A percentile compares a stretch with the other conserved stretches of the same genome.
Evolutionary conservation across 2,797 vertebrate species (phyloP).

Genomic region (Aldrovandia affinis): DNA sequence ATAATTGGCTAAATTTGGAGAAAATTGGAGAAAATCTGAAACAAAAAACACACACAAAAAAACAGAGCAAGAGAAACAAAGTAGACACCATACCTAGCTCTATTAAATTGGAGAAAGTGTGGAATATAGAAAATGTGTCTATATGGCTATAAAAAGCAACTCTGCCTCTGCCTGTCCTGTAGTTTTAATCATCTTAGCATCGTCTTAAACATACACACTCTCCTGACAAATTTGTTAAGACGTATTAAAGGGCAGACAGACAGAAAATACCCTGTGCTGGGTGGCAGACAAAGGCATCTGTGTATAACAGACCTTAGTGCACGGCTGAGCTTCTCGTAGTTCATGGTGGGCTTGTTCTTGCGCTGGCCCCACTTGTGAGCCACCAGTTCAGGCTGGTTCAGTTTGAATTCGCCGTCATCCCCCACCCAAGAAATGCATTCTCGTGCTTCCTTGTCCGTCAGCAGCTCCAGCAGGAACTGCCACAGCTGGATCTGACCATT

Average conservation of each 20-base stretch:
- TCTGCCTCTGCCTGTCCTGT: background rate
- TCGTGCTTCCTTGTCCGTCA: slow-evolving; percentile 96
- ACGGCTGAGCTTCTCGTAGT: slow-evolving; percentile 98
- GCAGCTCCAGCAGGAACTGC: slow-evolving; percentile 96
- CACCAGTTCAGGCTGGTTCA: slow-evolving; percentile 97
- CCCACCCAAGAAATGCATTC: slow-evolving; percentile 99
- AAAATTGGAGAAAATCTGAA: too few species aligned
- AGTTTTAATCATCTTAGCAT: background rate
- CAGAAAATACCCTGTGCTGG: background rate
- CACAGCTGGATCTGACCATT: slow-evolving; percentile 98
- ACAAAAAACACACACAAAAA: too few species aligned
- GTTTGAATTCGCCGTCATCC: slow-evolving; percentile 97
- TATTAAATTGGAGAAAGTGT: background rate
- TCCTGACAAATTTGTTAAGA: background rate
- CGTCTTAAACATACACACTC: background rate
- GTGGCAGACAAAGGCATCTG: background rate
- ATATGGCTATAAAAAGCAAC: background rate
- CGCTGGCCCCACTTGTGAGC: slow-evolving; percentile 99
- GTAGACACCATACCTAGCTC: background rate
- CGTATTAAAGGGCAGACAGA: background rate
- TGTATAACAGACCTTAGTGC: slow-evolving; percentile 86
- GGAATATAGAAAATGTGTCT: background rate
- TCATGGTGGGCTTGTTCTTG: slow-evolving; percentile 99
- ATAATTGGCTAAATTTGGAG: too few species aligned
- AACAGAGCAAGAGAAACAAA: background rate